Evolutionary conservation across 2,113 vertebrate genomes (phyloP).

Genomic region (Suricata suricatta): DNA sequence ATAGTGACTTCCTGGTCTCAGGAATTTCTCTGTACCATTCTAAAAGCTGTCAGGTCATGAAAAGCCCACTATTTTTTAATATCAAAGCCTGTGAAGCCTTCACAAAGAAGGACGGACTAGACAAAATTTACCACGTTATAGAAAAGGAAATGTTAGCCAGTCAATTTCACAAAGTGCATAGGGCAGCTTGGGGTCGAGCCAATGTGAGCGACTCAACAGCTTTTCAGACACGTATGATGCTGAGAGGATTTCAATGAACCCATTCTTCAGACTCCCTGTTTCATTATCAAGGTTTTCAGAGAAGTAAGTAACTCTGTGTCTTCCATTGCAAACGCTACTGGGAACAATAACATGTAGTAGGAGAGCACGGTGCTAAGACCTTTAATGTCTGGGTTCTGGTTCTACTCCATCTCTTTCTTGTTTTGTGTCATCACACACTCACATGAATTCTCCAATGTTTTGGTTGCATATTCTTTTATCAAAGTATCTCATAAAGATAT

Average conservation of each 20-base stretch:
- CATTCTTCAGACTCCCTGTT: background rate
- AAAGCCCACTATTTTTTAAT: background rate
- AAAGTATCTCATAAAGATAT: background rate
- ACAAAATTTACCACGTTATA: background rate
- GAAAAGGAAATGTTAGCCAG: background rate
- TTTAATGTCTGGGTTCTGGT: background rate
- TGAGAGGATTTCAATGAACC: background rate
- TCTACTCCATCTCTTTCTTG: background rate
- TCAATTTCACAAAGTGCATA: background rate
- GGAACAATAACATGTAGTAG: background rate
- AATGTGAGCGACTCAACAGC: background rate
- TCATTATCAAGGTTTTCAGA: slow-evolving; percentile 5
- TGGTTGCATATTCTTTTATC: background rate
- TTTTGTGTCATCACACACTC: background rate
- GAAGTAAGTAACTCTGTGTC: background rate
- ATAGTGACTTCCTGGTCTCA: background rate
- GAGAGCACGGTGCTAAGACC: background rate
- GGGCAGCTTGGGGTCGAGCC: background rate
- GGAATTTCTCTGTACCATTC: background rate
- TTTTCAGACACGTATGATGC: background rate
- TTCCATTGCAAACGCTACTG: background rate
- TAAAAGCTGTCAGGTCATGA: background rate
- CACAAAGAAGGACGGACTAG: background rate
- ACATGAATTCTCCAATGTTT: background rate
- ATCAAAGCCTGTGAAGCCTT: background rate